A percentile compares a stretch with the other conserved stretches of the same genome.
These are phyloP conservation scores for Drepana arcuata DNA, from an alignment of 1,140 invertebrate species.

Conservation along the genomic window DNA sequence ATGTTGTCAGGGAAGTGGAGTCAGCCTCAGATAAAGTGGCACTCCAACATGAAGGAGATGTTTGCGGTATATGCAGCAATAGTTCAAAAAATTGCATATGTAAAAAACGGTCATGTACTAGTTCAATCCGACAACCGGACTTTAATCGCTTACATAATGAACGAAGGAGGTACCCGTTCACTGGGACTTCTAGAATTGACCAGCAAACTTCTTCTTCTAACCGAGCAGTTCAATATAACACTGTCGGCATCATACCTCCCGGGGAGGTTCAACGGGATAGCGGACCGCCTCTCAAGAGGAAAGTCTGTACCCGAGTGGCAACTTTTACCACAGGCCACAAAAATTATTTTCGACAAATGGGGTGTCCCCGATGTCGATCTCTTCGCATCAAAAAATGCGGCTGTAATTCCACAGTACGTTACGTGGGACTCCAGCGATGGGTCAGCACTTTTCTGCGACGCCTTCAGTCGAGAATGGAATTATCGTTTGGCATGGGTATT, in stretches of 20 bases:
- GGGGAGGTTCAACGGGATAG: conserved; percentile 10
- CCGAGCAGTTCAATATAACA: neutral
- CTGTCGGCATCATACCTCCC: conserved; percentile 7
- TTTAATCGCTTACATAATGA: conserved; percentile 21
- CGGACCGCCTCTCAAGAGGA: conserved; percentile 2
- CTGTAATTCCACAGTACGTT: conserved; percentile 1
- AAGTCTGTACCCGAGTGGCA: neutral
- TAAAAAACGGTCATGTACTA: conserved; percentile 6
- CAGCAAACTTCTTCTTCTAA: neutral
- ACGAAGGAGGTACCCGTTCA: conserved; percentile 31
- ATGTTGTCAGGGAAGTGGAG: conserved; percentile 17
- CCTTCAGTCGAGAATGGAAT: conserved; percentile 34
- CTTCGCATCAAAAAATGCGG: neutral
- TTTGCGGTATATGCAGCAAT: conserved; percentile 16
- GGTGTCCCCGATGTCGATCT: conserved; percentile 1
- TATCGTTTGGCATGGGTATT: conserved; percentile 41
- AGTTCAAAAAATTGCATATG: neutral
- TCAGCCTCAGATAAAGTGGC: conserved; percentile 13
- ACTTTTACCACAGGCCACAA: neutral
- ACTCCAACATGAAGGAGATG: conserved; percentile 34
- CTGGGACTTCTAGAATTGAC: conserved; percentile 21
- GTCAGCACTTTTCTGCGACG: conserved; percentile 15
- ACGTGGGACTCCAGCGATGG: conserved; percentile 1
- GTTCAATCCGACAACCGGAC: conserved; percentile 33
- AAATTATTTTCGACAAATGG: conserved; percentile 8